Base-by-base conservation (phyloP, 2,888 invertebrate genomes). In the Ligdia adustata region DNA sequence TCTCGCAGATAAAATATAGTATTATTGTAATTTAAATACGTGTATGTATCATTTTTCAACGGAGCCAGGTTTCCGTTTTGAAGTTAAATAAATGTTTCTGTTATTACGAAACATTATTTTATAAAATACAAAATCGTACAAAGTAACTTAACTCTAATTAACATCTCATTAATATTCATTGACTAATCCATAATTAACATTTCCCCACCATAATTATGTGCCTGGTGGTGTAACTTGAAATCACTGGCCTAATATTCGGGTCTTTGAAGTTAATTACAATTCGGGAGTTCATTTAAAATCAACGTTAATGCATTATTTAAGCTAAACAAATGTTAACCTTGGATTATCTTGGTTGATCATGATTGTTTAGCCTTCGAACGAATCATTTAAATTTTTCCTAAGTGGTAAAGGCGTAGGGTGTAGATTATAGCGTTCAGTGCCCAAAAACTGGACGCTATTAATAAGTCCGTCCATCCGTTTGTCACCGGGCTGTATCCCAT, bases 131-230 rank as follows among this genome's bases (percentile, higher is more conserved):
- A 28, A 22, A 22, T 20, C 24, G 16, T 24, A 26, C 40, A 22
- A 24, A 46, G 41, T 41, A 52, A 50, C 46, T 31, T 24, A 14
- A 28, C 33, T 46, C 18, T 50, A 54, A 54, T 54, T 55, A 52
- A 52, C 44, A 16, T 34, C 35, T 41, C 31, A 52, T 46, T 55
- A 46, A 39, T 49, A 46, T 50, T 43, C 44, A 52, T 44, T 38
- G 42, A 34, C 42, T 44, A 52, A 52, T 41, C 50, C 38, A 37
- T 31, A 22, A 22, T 39, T 43, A 33, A 49, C 29, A 49, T 43
- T 47, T 40, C 41, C 43, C 29, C 11, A 32, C 43, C 15, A 24
- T 44, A 43, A 50, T 47, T 44, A 43, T 42, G 33, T 37, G 24
- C 28, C 42, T 18, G 9, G 49, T 38, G 13, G 34, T 28, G 45